Conservation (phyloP, 2,888 invertebrate species). For the Aleiodes alternator region DNA sequence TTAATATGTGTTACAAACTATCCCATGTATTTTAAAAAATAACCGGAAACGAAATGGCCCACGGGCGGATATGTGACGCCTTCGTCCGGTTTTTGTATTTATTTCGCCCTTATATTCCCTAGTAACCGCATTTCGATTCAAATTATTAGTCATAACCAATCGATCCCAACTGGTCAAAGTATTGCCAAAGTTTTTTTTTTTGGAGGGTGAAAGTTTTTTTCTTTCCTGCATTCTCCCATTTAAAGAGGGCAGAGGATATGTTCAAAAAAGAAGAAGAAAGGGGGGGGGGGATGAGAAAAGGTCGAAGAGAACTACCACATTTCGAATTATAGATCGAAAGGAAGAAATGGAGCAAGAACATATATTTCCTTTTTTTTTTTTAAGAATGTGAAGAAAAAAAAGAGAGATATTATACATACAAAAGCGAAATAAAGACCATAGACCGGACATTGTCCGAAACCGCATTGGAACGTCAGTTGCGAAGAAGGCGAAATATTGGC, state of each 20-base stretch:
- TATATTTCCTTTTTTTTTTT: not conserved
- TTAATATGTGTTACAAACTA: slow-evolving; percentile 20
- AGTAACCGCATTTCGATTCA: slow-evolving; percentile 30
- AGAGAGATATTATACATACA: slow-evolving; percentile 42
- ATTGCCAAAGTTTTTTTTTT: slow-evolving; percentile 15
- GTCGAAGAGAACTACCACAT: slow-evolving; percentile 58
- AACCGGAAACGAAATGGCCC: slow-evolving; percentile 31
- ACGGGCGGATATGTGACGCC: slow-evolving; percentile 37
- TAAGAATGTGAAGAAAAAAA: slow-evolving; percentile 34
- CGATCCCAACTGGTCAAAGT: slow-evolving; percentile 40
- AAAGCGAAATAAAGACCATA: slow-evolving; percentile 42
- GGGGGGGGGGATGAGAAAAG: slow-evolving; percentile 9
- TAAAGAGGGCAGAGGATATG: slow-evolving; percentile 5
- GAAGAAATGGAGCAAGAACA: slow-evolving; percentile 51
- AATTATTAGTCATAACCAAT: slow-evolving; percentile 36
- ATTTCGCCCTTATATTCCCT: slow-evolving; percentile 17
- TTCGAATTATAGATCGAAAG: slow-evolving; percentile 67
- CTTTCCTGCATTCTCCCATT: slow-evolving; percentile 2
- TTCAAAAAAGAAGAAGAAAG: not conserved
- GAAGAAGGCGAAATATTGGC: slow-evolving; percentile 61
- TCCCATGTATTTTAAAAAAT: slow-evolving; percentile 25
- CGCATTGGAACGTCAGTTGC: slow-evolving; percentile 70
- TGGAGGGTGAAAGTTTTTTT: slow-evolving; percentile 41
- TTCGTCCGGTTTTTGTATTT: slow-evolving; percentile 33
- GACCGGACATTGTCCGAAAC: slow-evolving; percentile 68